Conservation (phyloP, 2,888 invertebrate genomes). For the Stenichneumon culpator region DNA sequence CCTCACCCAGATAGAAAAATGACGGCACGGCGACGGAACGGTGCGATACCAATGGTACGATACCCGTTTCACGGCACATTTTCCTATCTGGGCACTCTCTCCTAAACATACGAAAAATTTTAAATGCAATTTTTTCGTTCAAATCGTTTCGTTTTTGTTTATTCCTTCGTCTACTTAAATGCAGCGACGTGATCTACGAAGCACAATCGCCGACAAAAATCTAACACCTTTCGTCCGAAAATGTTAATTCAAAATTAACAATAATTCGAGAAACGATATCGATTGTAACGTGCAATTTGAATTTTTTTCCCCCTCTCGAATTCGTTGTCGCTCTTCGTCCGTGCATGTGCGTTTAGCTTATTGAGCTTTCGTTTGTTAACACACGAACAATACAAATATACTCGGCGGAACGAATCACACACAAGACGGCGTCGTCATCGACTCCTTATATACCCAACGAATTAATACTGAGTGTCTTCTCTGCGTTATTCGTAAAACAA, state of each 20-base stretch:
- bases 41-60: too few relatives aligned
- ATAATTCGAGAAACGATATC: slow-evolving; percentile 29
- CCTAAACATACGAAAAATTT: slow-evolving; percentile 15
- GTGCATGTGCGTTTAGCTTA: slow-evolving; percentile 23
- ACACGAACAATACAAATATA: slow-evolving; percentile 12
- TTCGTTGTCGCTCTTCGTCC: slow-evolving; percentile 57
- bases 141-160: not conserved
- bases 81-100: too few relatives aligned
- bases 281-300: slow-evolving; percentile 4
- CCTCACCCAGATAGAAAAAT: too few relatives aligned
- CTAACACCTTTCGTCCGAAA: not conserved
- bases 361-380: slow-evolving; percentile 31
- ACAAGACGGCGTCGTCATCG: not conserved
- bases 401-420: not conserved
- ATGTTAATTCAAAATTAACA: not conserved
- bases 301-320: slow-evolving; percentile 7
- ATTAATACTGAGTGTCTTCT: slow-evolving; percentile 47
- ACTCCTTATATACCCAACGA: slow-evolving; percentile 8
- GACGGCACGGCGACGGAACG: too few relatives aligned
- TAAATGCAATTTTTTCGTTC: slow-evolving; percentile 2
- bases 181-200: not conserved
- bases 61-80: too few relatives aligned
- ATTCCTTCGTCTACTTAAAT: not conserved
- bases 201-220: not conserved
- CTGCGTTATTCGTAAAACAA: slow-evolving; percentile 11